These are phyloP conservation scores for Alectura lathami DNA, from an alignment of 2,113 vertebrate genomes.

Conservation along the genomic window DNA sequence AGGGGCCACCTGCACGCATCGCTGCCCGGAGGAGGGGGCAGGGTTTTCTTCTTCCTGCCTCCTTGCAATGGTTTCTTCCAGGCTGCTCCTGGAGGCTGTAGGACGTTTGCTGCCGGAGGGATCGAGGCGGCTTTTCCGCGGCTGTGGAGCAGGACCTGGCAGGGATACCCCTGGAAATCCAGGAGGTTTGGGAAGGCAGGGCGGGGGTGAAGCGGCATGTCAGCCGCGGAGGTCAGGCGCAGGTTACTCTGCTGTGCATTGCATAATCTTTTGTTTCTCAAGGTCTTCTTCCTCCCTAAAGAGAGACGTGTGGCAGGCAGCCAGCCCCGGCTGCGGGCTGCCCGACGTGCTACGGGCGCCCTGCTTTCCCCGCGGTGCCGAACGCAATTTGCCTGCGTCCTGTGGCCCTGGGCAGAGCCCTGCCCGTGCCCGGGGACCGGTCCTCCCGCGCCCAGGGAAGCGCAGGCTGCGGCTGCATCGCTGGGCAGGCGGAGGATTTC, in stretches of 20 bases:
- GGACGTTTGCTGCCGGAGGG: not conserved
- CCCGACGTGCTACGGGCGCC: not conserved
- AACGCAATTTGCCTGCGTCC: not conserved
- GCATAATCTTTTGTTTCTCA: conserved; percentile 21
- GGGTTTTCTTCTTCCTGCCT: not conserved
- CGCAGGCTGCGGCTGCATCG: not conserved
- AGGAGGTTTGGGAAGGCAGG: not conserved
- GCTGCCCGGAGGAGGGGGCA: not conserved
- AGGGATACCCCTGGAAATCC: not conserved
- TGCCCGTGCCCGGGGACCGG: rapidly evolving
- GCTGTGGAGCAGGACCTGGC: not conserved
- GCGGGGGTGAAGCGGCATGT: not conserved
- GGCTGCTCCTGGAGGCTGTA: not conserved
- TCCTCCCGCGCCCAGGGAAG: not conserved
- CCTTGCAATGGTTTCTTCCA: not conserved
- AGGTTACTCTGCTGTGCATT: not conserved
- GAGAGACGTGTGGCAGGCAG: not conserved
- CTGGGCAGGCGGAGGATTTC: not conserved
- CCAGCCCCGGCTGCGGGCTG: not conserved
- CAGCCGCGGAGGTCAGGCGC: not conserved
- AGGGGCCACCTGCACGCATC: not conserved
- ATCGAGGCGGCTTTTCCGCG: not conserved
- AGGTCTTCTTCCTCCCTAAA: conserved; percentile 10
- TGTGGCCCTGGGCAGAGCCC: not conserved
- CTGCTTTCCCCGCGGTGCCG: not conserved